These are phyloP conservation scores for Drosophila serrata DNA, from an alignment of 1,140 invertebrate species.

Conservation along the genomic window DNA sequence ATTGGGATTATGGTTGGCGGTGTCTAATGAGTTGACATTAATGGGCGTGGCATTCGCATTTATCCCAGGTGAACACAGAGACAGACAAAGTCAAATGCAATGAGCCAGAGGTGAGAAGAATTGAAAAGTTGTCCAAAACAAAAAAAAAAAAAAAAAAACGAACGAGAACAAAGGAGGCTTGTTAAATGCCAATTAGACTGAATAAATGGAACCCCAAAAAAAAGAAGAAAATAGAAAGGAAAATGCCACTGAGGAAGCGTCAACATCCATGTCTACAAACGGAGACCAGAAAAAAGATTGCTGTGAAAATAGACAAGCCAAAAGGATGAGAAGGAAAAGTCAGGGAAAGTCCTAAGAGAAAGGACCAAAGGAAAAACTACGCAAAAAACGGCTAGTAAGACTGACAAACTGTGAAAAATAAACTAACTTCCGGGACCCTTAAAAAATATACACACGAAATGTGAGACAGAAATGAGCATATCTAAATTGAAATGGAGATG, in stretches of 20 bases:
- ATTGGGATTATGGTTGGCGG: conserved; percentile 63
- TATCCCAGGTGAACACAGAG: conserved; percentile 4
- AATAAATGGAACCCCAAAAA: conserved; percentile 3
- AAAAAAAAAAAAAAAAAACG: no score
- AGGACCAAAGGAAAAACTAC: neutral
- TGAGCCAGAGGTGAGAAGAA: conserved; percentile 24
- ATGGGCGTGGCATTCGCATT: conserved; percentile 33
- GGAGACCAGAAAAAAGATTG: neutral
- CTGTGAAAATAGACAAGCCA: neutral
- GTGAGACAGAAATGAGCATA: neutral
- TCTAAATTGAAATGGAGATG: conserved; percentile 15
- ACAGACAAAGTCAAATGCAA: conserved; percentile 14
- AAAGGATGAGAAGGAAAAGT: neutral
- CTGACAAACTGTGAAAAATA: neutral
- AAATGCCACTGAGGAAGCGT: conserved; percentile 12
- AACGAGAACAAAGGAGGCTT: conserved; percentile 33
- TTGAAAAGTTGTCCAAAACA: conserved; percentile 8
- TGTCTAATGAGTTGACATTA: conserved; percentile 77
- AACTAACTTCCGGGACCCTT: conserved; percentile 8
- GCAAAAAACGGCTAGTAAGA: neutral
- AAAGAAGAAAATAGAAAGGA: conserved; percentile 3
- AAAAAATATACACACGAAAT: conserved; percentile 3
- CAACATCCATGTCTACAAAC: conserved; percentile 29
- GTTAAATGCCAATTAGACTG: conserved; percentile 45
- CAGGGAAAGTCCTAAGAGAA: neutral